Conservation (phyloP, 2,797 vertebrate genomes). For the Sebastes oblongus region DNA sequence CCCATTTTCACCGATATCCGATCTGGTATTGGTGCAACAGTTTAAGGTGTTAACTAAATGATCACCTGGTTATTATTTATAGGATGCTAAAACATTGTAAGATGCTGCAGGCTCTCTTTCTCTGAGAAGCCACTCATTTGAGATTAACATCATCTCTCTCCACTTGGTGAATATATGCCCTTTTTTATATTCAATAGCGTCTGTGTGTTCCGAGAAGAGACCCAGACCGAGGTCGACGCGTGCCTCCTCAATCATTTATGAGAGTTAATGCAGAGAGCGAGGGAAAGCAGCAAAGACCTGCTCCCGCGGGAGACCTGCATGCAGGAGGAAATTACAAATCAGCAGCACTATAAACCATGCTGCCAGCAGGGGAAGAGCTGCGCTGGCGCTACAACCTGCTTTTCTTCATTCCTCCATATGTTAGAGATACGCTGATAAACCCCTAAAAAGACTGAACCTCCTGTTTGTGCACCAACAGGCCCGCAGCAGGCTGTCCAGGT, state of each 20-base stretch:
- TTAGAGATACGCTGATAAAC: slow-evolving; percentile 32
- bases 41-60: not conserved
- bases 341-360: slow-evolving; percentile 34
- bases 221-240: slow-evolving; percentile 13
- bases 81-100: not conserved
- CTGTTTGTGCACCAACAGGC: slow-evolving; percentile 13
- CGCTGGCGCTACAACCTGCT: not conserved
- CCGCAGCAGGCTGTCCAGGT: not conserved
- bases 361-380: slow-evolving; percentile 25
- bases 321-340: slow-evolving; percentile 63
- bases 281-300: slow-evolving; percentile 33
- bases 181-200: slow-evolving; percentile 53
- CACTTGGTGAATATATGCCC: not conserved
- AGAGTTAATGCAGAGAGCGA: slow-evolving; percentile 63
- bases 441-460: not conserved
- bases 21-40: no score
- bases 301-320: slow-evolving; percentile 36
- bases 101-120: not conserved
- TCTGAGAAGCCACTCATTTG: not conserved
- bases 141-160: not conserved
- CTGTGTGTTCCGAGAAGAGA: slow-evolving; percentile 9
- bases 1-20: no score
- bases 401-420: slow-evolving; percentile 17
- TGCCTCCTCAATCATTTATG: slow-evolving; percentile 68
- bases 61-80: not conserved